Evolutionary conservation across 1,140 invertebrate genomes (phyloP).

Genomic region (Caenorhabditis elegans): WBcel235 BX284605.5:10806501-10807000

Average conservation of each 20-base stretch:
- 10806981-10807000: constrained; percentile 38
- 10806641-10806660: constrained; percentile 87
- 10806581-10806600: constrained; percentile 97
- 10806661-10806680: constrained; percentile 97
- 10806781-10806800: constrained; percentile 92
- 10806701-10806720: constrained; percentile 96
- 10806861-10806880: constrained; percentile 90
- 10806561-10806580: constrained; percentile 87
- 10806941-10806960: constrained; percentile 96
- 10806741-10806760: constrained; percentile 79
- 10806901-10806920: constrained; percentile 86
- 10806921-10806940: constrained; percentile 99
- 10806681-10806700: constrained; percentile 91
- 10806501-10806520: constrained; percentile 90
- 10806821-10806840: constrained; percentile 97
- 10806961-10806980: constrained; percentile 99
- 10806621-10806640: constrained; percentile 92
- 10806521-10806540: constrained; percentile 93
- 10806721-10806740: constrained; percentile 77
- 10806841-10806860: constrained; percentile 91
- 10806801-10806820: constrained; percentile 94
- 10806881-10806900: constrained; percentile 95
- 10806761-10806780: constrained; percentile 85
- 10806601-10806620: constrained; percentile 96
- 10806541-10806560: constrained; percentile 92